Evolutionary conservation across 1,140 invertebrate species (phyloP).

Genomic region (Camponotus vicinus): DNA sequence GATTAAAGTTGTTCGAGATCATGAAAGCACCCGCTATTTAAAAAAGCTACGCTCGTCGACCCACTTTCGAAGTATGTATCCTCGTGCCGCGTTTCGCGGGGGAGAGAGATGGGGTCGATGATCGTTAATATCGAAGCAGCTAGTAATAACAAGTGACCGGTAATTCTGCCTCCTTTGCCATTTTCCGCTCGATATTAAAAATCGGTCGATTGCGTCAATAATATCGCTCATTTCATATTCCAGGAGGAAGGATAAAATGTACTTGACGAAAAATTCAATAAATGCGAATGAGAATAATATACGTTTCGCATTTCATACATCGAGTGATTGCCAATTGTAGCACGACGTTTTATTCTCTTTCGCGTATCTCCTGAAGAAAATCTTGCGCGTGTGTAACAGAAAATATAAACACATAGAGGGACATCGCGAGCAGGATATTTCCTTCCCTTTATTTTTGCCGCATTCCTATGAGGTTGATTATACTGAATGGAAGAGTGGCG

Average conservation of each 20-base stretch:
- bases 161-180: background rate
- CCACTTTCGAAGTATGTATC: slow-evolving; percentile 47
- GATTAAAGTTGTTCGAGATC: slow-evolving; percentile 51
- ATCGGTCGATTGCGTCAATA: slow-evolving; percentile 5
- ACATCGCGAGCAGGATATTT: background rate
- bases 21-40: slow-evolving; percentile 48
- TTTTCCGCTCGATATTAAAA: slow-evolving; percentile 50
- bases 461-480: background rate
- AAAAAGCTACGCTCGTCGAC: slow-evolving; percentile 57
- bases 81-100: slow-evolving; percentile 17
- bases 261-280: background rate
- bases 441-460: background rate
- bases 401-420: background rate
- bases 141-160: slow-evolving; percentile 51
- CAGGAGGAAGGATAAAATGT: background rate
- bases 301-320: background rate
- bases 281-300: background rate
- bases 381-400: background rate
- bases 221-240: background rate
- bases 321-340: too few species aligned
- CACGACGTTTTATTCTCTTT: background rate
- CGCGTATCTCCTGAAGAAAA: background rate
- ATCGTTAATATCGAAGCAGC: slow-evolving; percentile 55
- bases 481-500: background rate
- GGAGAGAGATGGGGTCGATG: slow-evolving; percentile 21